These are phyloP conservation scores for Empis stercorea DNA, from an alignment of 2,888 invertebrate species.

Conservation along the genomic window DNA sequence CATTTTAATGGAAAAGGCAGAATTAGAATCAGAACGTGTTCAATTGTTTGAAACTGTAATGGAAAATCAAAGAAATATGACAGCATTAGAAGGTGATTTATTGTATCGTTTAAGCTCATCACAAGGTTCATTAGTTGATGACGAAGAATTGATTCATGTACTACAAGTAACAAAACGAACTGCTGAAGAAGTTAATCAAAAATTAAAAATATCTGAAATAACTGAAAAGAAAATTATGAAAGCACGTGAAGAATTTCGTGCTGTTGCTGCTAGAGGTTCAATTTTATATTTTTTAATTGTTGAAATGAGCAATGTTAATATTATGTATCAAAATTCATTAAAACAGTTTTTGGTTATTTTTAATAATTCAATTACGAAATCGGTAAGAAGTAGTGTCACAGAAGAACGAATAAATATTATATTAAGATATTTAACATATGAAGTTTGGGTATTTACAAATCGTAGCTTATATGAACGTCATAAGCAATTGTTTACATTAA, in stretches of 20 bases:
- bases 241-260: slow-evolving; percentile 89
- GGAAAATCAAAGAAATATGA: slow-evolving; percentile 92
- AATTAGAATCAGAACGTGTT: slow-evolving; percentile 86
- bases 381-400: slow-evolving; percentile 70
- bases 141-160: slow-evolving; percentile 86
- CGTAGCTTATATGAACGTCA: slow-evolving; percentile 88
- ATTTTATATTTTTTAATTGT: slow-evolving; percentile 92
- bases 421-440: slow-evolving; percentile 74
- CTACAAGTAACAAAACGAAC: slow-evolving; percentile 76
- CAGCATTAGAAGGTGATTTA: slow-evolving; percentile 86
- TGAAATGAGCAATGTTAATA: slow-evolving; percentile 92
- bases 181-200: slow-evolving; percentile 89
- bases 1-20: slow-evolving; percentile 91
- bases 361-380: slow-evolving; percentile 85
- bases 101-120: slow-evolving; percentile 85
- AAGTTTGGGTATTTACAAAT: slow-evolving; percentile 85
- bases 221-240: slow-evolving; percentile 89
- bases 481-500: slow-evolving; percentile 82
- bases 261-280: slow-evolving; percentile 87
- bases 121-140: slow-evolving; percentile 87
- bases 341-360: slow-evolving; percentile 90
- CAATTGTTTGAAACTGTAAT: slow-evolving; percentile 90
- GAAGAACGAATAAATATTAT: slow-evolving; percentile 81
- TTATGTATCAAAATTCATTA: slow-evolving; percentile 93
- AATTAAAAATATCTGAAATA: slow-evolving; percentile 79